phyloP scores from a whole-genome alignment of 2,113 vertebrate species.

The Dolichallabes microphthalmus region DNA sequence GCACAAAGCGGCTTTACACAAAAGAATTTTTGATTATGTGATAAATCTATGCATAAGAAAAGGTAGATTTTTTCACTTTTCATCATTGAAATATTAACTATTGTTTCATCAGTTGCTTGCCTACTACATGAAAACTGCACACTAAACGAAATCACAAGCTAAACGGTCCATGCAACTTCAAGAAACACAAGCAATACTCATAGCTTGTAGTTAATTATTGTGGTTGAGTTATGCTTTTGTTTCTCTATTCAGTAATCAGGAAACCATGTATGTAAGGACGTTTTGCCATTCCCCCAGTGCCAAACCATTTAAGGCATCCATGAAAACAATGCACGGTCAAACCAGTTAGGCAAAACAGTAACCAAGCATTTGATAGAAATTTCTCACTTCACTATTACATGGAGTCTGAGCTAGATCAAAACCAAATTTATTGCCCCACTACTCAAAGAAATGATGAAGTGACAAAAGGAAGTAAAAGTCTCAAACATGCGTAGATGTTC shows the following conservation, averaged over 20 bases:
- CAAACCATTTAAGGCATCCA: not conserved
- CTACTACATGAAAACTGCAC: not conserved
- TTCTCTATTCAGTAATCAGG: not conserved
- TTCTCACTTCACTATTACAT: not conserved
- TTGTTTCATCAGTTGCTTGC: not conserved
- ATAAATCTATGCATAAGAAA: not conserved
- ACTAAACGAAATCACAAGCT: not conserved
- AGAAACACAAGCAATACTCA: not conserved
- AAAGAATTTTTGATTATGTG: no score
- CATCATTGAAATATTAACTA: not conserved
- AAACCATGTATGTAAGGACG: not conserved
- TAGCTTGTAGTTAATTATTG: not conserved
- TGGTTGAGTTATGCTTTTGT: not conserved
- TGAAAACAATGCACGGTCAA: not conserved
- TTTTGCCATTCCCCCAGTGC: not conserved
- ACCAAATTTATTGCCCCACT: not conserved
- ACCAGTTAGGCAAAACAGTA: constrained; percentile 9
- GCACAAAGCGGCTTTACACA: no score
- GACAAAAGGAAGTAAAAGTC: not conserved
- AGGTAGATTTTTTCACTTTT: not conserved
- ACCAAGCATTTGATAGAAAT: not conserved
- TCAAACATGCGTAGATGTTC: not conserved
- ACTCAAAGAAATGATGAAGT: not conserved
- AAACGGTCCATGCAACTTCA: not conserved
- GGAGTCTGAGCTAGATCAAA: not conserved